These are phyloP conservation scores for Sparidentex hasta DNA, from an alignment of 2,797 vertebrate species.

Conservation along the genomic window DNA sequence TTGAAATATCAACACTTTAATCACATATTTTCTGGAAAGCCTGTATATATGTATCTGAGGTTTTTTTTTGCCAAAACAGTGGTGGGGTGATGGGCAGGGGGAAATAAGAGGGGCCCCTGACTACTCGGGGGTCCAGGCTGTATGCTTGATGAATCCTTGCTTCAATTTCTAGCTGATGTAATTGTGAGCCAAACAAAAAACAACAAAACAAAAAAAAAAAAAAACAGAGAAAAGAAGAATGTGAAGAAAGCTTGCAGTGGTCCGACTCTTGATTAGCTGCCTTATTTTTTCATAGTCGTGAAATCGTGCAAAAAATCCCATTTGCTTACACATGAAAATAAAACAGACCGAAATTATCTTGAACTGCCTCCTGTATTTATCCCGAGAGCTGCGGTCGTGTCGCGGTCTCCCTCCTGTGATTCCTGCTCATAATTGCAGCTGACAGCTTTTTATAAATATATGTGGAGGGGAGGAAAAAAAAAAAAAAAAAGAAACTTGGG, in stretches of 20 bases:
- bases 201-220: no score
- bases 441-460: constrained; percentile 18
- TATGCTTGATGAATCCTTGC: constrained; percentile 60
- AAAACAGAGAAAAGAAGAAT: constrained; percentile 33
- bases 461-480: neutral
- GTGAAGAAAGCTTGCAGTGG: constrained; percentile 61
- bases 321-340: constrained; percentile 75
- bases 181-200: constrained; percentile 57
- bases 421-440: neutral
- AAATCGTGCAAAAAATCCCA: constrained; percentile 61
- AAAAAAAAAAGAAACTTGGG: no score
- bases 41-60: constrained; percentile 5
- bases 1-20: neutral
- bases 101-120: neutral
- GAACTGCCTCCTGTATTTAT: constrained; percentile 15
- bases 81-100: neutral
- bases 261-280: constrained; percentile 73
- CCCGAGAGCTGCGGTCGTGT: neutral
- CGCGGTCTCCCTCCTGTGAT: neutral
- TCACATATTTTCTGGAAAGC: neutral
- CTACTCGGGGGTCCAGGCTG: constrained; percentile 12
- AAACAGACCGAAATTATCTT: constrained; percentile 56
- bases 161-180: constrained; percentile 61
- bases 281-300: constrained; percentile 76
- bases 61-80: constrained; percentile 39